phyloP scores from a whole-genome alignment of 2,888 invertebrate genomes.

The Poecilobothrus nobilitatus region DNA sequence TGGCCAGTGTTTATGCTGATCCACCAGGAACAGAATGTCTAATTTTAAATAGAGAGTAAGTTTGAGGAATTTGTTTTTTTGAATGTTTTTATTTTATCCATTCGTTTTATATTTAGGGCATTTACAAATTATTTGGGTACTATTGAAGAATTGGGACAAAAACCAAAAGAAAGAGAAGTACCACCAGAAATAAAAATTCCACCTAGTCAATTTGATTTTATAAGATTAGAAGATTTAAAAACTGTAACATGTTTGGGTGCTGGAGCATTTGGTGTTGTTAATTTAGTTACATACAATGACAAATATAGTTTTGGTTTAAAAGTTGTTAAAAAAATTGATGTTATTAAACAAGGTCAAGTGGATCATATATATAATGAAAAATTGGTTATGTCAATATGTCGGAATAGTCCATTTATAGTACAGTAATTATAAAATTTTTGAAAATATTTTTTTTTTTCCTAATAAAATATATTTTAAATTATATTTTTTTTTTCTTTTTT shows the following conservation, averaged over 20 bases:
- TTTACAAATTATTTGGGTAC: slow-evolving; percentile 78
- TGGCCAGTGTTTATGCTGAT: slow-evolving; percentile 84
- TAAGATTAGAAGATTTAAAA: slow-evolving; percentile 70
- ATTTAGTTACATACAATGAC: slow-evolving; percentile 54
- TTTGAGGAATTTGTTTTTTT: slow-evolving; percentile 19
- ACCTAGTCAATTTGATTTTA: slow-evolving; percentile 52
- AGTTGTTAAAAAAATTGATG: slow-evolving; percentile 80
- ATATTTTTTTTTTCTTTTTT: too few relatives aligned
- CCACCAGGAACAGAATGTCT: slow-evolving; percentile 78
- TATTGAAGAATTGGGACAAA: slow-evolving; percentile 44
- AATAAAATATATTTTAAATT: neutral
- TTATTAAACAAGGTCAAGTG: slow-evolving; percentile 80
- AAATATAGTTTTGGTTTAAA: slow-evolving; percentile 66
- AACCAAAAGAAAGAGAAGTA: slow-evolving; percentile 28
- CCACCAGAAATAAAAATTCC: slow-evolving; percentile 29
- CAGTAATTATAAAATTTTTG: slow-evolving; percentile 46
- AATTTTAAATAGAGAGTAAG: slow-evolving; percentile 74
- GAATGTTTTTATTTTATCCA: slow-evolving; percentile 12
- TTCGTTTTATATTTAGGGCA: too few relatives aligned
- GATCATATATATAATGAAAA: slow-evolving; percentile 85
- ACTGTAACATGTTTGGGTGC: slow-evolving; percentile 80
- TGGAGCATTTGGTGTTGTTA: slow-evolving; percentile 87
- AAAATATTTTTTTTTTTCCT: neutral
- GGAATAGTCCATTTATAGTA: slow-evolving; percentile 66
- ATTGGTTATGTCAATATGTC: slow-evolving; percentile 70